Base-by-base conservation (phyloP, 64 coral and sea anemone species). In the Hydrozoanthus tunicans region DNA sequence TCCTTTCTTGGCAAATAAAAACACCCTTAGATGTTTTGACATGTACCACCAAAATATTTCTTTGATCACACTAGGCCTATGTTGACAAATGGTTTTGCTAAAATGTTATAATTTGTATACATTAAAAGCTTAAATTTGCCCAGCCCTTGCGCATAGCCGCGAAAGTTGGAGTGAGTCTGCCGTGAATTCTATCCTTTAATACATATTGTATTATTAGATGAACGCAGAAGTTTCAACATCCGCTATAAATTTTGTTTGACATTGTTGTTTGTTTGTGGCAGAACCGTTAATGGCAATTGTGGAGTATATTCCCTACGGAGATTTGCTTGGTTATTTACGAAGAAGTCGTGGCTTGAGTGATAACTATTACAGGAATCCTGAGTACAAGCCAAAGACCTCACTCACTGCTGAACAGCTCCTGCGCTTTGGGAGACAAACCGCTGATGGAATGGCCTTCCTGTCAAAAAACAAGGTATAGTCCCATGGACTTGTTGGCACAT, bases 391-490 rank as follows among this genome's bases (percentile, higher is more conserved):
- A 1, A 60, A 14, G 14, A 97, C 89, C n/a, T 94, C 92, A 3
- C 79, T 97, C 20, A 92, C 77, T 1, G 25, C 95, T 10, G 56
- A 90, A 9, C 95, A 97, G 68, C 84, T 97, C 0, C 86, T 97
- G 13, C 61, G 56, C 17, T 97, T 93, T 78, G 89, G 92, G 13
- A 70, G 76, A 77, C 89, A 94, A 62, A 85, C 93, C 62, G 95
- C 95, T 66, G 93, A 92, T 62, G 95, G 95, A 23, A 97, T 97
- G 95, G 95, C 82, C 9, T 97, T 91, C 62, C 79, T 97, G 17
- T 89, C 95, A 59, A 83, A 90, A 15, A 90, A 91, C 79, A 97
- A 97, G 95, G 95, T 97, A 85, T 32, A 14, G 14, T 4, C n/a
- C 11, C 14, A 10, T 15, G 5, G 6, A 11, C 15, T 54, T 56